phyloP scores from a whole-genome alignment of 2,888 invertebrate genomes.

The Agrochola lota region DNA sequence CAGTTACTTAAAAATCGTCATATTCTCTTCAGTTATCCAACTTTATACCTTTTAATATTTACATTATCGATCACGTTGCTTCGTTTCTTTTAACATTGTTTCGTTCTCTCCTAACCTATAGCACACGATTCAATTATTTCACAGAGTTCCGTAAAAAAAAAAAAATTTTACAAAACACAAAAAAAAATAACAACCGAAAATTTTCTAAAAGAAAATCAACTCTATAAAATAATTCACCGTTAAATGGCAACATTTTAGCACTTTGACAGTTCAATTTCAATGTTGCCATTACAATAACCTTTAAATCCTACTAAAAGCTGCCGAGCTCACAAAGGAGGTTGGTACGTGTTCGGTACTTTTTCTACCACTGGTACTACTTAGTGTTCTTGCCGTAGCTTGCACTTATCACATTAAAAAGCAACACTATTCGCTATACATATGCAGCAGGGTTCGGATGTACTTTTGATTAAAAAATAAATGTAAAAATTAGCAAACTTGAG shows the following conservation, averaged over 20 bases:
- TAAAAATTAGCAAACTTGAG: slow-evolving; percentile 12
- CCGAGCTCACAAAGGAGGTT: slow-evolving; percentile 42
- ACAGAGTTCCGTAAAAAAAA: slow-evolving; percentile 43
- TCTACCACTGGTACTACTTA: slow-evolving; percentile 39
- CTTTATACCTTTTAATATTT: slow-evolving; percentile 78
- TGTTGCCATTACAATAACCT: slow-evolving; percentile 59
- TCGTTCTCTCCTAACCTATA: slow-evolving; percentile 84
- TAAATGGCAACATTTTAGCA: slow-evolving; percentile 63
- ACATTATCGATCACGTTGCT: slow-evolving; percentile 83
- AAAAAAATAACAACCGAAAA: slow-evolving; percentile 57
- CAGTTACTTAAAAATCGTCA: slow-evolving; percentile 69
- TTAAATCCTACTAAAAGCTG: slow-evolving; percentile 64
- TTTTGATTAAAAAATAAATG: slow-evolving; percentile 20
- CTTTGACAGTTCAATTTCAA: slow-evolving; percentile 56
- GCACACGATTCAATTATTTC: slow-evolving; percentile 58
- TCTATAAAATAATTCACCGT: slow-evolving; percentile 59
- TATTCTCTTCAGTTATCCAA: slow-evolving; percentile 65
- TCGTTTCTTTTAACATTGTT: slow-evolving; percentile 88
- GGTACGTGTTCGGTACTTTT: slow-evolving; percentile 44
- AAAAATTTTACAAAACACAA: slow-evolving; percentile 41
- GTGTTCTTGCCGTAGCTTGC: slow-evolving; percentile 35
- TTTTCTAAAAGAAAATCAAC: slow-evolving; percentile 16
- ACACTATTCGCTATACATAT: slow-evolving; percentile 38
- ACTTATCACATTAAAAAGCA: slow-evolving; percentile 58
- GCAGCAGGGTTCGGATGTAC: slow-evolving; percentile 39